These are phyloP conservation scores for Ooceraea biroi DNA, from an alignment of 1,140 invertebrate species.

Conservation along the genomic window DNA sequence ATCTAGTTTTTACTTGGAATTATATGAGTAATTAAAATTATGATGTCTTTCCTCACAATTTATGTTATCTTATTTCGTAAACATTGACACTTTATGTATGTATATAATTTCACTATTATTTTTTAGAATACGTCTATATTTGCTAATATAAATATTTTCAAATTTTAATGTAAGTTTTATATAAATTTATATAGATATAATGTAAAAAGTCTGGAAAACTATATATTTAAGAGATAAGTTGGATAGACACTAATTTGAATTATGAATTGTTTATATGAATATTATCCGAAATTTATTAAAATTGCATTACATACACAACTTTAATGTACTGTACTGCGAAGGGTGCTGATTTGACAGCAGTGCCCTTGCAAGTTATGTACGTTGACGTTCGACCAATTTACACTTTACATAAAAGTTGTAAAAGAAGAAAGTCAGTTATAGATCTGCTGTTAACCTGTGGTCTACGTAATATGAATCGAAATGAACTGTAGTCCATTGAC, in stretches of 20 bases:
- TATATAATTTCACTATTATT: no score
- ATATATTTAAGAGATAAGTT: no score
- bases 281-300: not conserved
- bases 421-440: conserved; percentile 56
- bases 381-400: conserved; percentile 43
- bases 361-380: conserved; percentile 39
- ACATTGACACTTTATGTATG: no score
- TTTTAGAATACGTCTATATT: not conserved
- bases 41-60: no score
- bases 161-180: not conserved
- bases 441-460: conserved; percentile 19
- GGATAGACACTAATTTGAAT: not conserved
- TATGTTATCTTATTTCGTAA: no score
- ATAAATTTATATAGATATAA: no score
- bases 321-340: not conserved
- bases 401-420: conserved; percentile 52
- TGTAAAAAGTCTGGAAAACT: no score
- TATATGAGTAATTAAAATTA: no score
- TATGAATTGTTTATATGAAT: no score
- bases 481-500: conserved; percentile 65
- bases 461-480: conserved; percentile 45
- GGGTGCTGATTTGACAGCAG: not conserved
- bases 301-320: not conserved
- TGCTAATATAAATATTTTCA: not conserved
- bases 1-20: no score